These are phyloP conservation scores for Caradrina clavipalpis DNA, from an alignment of 2,888 invertebrate genomes.

Conservation along the genomic window DNA sequence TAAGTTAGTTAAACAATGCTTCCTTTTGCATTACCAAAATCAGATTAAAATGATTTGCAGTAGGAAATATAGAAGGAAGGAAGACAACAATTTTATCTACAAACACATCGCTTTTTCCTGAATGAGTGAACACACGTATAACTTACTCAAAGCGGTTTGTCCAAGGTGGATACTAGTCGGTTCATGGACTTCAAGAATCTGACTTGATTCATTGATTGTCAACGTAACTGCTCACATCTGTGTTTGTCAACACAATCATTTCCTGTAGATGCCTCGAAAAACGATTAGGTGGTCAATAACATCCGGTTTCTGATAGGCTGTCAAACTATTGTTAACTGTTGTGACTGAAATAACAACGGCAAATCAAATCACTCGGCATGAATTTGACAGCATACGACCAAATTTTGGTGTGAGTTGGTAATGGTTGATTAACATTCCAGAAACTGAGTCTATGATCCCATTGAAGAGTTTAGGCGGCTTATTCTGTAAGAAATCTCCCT, in stretches of 20 bases:
- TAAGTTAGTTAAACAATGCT: too few relatives aligned
- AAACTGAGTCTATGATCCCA: too few relatives aligned
- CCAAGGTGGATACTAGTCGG: slow-evolving; percentile 15
- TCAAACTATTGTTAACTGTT: not conserved
- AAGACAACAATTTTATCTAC: slow-evolving; percentile 23
- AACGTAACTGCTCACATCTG: not conserved
- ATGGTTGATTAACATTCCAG: too few relatives aligned
- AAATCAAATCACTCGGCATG: not conserved
- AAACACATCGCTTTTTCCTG: slow-evolving; percentile 37
- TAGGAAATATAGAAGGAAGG: slow-evolving; percentile 51
- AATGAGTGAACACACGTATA: slow-evolving; percentile 4
- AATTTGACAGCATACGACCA: not conserved
- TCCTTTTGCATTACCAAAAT: not conserved
- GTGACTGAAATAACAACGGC: not conserved
- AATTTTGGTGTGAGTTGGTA: not conserved
- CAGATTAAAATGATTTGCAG: slow-evolving; percentile 5
- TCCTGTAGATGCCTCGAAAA: not conserved
- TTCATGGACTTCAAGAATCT: slow-evolving; percentile 1
- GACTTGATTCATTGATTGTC: not conserved
- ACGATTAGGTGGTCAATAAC: not conserved
- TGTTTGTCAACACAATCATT: not conserved
- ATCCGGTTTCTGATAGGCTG: not conserved
- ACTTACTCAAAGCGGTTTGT: not conserved
- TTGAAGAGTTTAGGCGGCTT: too few relatives aligned
- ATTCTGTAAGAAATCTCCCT: too few relatives aligned